Evolutionary conservation across 2,797 vertebrate genomes (phyloP), one percentile per base, ranked within the genome.

Genomic region (Lerista edwardsae): DNA sequence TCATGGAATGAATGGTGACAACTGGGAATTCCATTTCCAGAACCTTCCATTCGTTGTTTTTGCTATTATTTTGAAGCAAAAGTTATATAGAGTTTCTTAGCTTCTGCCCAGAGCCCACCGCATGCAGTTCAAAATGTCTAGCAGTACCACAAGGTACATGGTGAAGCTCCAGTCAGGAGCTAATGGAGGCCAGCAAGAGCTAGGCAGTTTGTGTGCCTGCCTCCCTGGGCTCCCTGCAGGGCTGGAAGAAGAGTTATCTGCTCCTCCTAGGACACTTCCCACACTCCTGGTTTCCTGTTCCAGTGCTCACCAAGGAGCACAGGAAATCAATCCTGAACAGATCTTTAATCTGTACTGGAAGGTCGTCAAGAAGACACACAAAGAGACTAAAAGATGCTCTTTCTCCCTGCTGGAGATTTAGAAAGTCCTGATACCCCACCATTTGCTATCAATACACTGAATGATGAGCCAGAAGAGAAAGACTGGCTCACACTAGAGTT

Each of bases 371-470:
- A 34, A 65, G 17, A 29, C 7, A 75, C 15, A 10, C 44, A 67
- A 23, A 74, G n/a, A 44, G 29, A 47, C 25, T 55, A 51, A 29
- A 39, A 31, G 3, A 36, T 67, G 27, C 25, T 27, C 34, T 10
- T 1, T 0, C 15, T 41, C 34, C 11, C 72, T 27, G 10, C 39
- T 57, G 27, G 47, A 10, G 44, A 79, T 7, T 39, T 51, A 19
- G 31, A 8, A 64, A 79, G 78, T 25, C 75, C 15, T 1, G 12
- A 0, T 31, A 80, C 10, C 39, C 0, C 0, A 84, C 47, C 12
- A 21, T 77, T 64, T 6, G 0, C 27, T 31, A 0, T 0, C 36
- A 0, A 0, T 29, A 15, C 59, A 4, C 41, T 57, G 69, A 44
- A 62, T 74, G 55, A 71, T 3, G 67, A 90, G 59, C 47, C 14